Conservation (phyloP, 2,113 vertebrate species). For the Oreochromis tanganicae region DNA sequence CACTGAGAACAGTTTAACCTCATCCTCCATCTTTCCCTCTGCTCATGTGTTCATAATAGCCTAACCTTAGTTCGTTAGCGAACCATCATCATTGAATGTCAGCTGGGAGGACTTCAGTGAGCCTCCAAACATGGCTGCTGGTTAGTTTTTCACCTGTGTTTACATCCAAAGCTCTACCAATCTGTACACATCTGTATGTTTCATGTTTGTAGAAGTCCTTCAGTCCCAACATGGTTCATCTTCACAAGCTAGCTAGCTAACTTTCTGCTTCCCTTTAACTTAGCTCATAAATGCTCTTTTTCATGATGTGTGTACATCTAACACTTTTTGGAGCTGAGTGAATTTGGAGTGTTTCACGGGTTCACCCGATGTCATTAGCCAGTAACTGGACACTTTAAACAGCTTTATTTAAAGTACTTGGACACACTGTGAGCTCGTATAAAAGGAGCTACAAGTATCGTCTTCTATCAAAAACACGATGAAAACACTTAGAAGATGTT, state of each 20-base stretch:
- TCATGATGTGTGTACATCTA: neutral
- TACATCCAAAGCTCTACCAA: neutral
- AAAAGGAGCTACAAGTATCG: neutral
- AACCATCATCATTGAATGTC: too few species aligned
- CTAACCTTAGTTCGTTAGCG: too few species aligned
- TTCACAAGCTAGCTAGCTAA: neutral
- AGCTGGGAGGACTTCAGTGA: too few species aligned
- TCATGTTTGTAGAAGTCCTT: neutral
- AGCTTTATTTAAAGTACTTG: neutral
- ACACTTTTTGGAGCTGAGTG: neutral
- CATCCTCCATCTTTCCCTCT: too few species aligned
- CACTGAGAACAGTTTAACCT: too few species aligned
- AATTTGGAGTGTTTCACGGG: neutral
- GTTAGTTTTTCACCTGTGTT: neutral
- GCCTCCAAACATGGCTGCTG: neutral
- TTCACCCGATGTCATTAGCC: neutral
- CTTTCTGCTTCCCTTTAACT: neutral
- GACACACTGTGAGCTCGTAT: neutral
- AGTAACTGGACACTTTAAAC: neutral
- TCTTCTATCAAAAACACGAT: too few species aligned
- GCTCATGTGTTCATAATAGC: too few species aligned
- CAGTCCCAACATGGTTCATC: neutral
- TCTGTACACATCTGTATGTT: neutral
- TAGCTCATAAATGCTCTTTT: neutral
- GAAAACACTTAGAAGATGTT: too few species aligned